Evolutionary conservation across 2,888 invertebrate species (phyloP).

Genomic region (Ochropacha duplaris): DNA sequence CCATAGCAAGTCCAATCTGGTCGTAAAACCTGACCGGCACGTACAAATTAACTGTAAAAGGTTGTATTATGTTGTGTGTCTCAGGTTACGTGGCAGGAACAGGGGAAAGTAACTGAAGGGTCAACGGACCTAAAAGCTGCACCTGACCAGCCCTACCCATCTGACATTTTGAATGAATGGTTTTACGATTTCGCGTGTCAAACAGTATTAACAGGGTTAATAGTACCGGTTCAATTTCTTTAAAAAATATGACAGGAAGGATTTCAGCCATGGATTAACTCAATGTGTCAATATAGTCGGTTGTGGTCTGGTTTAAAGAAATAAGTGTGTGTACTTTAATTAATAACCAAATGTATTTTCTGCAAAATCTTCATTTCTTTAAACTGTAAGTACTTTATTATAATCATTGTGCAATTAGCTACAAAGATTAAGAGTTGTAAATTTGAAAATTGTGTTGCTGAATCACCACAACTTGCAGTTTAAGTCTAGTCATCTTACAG

Average conservation of each 20-base stretch:
- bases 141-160: slow-evolving; percentile 6
- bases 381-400: no score
- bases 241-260: not conserved
- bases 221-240: not conserved
- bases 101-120: slow-evolving; percentile 48
- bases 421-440: no score
- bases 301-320: not conserved
- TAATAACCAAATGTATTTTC: not conserved
- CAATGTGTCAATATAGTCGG: not conserved
- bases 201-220: not conserved
- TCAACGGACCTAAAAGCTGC: slow-evolving; percentile 33
- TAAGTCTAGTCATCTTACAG: no score
- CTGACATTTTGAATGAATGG: not conserved
- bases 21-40: slow-evolving; percentile 3
- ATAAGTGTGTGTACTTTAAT: no score
- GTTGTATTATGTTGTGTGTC: slow-evolving; percentile 44
- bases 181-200: not conserved
- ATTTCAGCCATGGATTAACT: not conserved
- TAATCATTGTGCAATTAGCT: no score
- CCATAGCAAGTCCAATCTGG: not conserved
- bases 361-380: no score
- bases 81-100: slow-evolving; percentile 43
- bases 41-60: slow-evolving; percentile 48
- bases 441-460: no score
- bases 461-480: no score